These are phyloP conservation scores for Opisthocomus hoazin DNA, from an alignment of 2,113 vertebrate genomes.

Conservation along the genomic window DNA sequence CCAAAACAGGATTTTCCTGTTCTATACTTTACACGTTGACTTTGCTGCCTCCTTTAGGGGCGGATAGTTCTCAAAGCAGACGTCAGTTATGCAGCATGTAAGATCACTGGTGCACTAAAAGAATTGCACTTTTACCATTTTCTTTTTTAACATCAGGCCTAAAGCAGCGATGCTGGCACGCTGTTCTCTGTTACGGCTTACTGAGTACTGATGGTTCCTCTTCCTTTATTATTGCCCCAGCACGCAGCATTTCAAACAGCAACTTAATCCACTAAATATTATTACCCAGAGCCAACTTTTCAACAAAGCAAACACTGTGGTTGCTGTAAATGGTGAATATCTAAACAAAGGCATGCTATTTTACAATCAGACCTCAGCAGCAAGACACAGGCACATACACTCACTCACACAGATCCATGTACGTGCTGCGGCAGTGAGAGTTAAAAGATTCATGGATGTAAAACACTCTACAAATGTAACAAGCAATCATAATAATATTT, in stretches of 20 bases:
- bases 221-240: neutral
- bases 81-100: neutral
- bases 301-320: neutral
- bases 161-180: neutral
- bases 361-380: neutral
- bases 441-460: neutral
- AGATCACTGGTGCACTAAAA: neutral
- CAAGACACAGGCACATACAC: neutral
- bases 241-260: neutral
- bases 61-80: neutral
- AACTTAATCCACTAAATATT: neutral
- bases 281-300: neutral
- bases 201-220: neutral
- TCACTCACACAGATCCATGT: accelerated
- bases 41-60: neutral
- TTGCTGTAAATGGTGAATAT: neutral
- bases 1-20: neutral
- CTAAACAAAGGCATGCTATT: neutral
- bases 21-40: neutral
- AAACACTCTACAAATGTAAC: neutral
- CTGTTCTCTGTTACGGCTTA: neutral
- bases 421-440: neutral
- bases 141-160: neutral
- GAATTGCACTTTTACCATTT: neutral
- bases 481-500: neutral